Conservation (phyloP, 2,797 vertebrate genomes). For the Loriculus beryllinus region DNA sequence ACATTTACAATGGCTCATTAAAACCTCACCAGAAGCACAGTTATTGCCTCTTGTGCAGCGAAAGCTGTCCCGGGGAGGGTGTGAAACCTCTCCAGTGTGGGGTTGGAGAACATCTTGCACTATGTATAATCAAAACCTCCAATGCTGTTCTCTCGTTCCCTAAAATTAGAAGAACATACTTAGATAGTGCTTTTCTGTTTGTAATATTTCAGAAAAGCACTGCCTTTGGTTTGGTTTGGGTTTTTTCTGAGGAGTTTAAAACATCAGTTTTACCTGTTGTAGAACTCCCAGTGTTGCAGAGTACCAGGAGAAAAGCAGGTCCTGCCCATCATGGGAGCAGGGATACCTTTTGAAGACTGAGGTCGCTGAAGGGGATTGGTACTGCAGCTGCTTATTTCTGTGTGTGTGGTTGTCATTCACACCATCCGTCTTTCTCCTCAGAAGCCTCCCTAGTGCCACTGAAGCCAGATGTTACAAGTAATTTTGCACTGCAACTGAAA, state of each 20-base stretch:
- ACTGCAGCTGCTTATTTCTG: not conserved
- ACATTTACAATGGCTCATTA: not conserved
- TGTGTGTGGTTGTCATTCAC: not conserved
- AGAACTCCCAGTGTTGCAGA: fast-evolving
- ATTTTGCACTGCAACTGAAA: not conserved
- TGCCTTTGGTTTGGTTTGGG: not conserved
- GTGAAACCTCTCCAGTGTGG: not conserved
- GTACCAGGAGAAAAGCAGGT: not conserved
- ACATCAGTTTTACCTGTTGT: not conserved
- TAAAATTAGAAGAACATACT: not conserved
- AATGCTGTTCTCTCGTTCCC: not conserved
- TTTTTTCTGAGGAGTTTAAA: not conserved
- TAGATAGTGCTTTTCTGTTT: not conserved
- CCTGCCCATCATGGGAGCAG: fast-evolving
- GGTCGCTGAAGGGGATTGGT: not conserved
- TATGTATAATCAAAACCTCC: not conserved
- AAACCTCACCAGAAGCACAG: not conserved
- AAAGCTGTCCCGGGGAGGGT: not conserved
- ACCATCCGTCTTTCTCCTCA: not conserved
- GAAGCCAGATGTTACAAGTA: not conserved
- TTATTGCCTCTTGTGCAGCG: not conserved
- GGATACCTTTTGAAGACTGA: not conserved
- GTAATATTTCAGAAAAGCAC: not conserved
- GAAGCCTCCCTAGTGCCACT: not conserved
- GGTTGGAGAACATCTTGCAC: not conserved